Evolutionary conservation across 2,113 vertebrate genomes (phyloP).

Genomic region (Malaclemys terrapin): DNA sequence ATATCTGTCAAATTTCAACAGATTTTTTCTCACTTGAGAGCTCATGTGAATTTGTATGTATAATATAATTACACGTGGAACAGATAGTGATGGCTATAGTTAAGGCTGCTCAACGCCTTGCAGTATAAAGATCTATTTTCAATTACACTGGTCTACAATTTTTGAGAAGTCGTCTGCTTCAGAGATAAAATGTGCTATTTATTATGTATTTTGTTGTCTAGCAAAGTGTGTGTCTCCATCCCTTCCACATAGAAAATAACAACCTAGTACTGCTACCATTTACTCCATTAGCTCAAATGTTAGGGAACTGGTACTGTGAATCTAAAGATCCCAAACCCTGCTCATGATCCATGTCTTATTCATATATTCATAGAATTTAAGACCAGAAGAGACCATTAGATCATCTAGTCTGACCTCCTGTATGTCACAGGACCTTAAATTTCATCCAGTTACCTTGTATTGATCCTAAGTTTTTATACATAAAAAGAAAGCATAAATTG

Average conservation of each 20-base stretch:
- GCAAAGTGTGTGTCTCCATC: neutral
- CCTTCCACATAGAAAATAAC: too few species aligned
- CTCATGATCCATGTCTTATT: neutral
- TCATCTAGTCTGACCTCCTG: neutral
- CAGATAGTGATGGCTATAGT: neutral
- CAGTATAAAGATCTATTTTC: neutral
- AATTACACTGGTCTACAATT: neutral
- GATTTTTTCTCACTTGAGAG: neutral
- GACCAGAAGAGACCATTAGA: neutral
- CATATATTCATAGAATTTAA: neutral
- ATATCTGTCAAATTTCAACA: neutral
- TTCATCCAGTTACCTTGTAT: neutral
- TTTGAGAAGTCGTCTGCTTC: too few species aligned
- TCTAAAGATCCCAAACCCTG: neutral
- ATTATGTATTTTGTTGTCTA: neutral
- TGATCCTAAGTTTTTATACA: neutral
- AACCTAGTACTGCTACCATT: neutral
- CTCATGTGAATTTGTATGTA: neutral
- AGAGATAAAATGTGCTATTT: too few species aligned
- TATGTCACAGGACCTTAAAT: neutral
- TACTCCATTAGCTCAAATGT: neutral
- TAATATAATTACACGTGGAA: neutral
- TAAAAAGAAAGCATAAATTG: neutral
- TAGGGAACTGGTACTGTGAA: neutral
- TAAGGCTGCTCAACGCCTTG: neutral